These are phyloP conservation scores for Pecten maximus DNA, from an alignment of 2,888 invertebrate species.

Conservation along the genomic window DNA sequence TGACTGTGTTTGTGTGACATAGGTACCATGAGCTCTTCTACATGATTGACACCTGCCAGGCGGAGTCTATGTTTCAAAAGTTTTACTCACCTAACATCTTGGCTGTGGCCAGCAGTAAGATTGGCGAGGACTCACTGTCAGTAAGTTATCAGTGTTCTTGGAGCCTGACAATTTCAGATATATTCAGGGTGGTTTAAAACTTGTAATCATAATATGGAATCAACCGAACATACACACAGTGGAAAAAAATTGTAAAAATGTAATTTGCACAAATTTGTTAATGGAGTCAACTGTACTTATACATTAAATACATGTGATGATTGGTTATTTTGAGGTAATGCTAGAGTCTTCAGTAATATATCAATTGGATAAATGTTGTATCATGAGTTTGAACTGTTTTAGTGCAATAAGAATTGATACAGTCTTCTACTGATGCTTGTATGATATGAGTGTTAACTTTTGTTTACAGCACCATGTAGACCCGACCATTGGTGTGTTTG, in stretches of 20 bases:
- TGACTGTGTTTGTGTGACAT: slow-evolving; percentile 74
- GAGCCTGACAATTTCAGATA: no score
- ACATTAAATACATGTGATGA: no score
- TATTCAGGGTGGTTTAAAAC: no score
- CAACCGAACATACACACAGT: no score
- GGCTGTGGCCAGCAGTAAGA: slow-evolving; percentile 97
- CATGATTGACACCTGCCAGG: slow-evolving; percentile 99
- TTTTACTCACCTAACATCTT: slow-evolving; percentile 99
- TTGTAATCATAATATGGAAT: no score
- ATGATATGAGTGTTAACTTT: slow-evolving; percentile 47
- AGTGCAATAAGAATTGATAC: no score
- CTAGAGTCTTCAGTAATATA: no score
- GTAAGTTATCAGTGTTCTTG: slow-evolving; percentile 81
- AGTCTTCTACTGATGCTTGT: no score
- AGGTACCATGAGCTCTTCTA: slow-evolving; percentile 99
- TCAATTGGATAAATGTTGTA: no score
- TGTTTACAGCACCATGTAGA: slow-evolving; percentile 96
- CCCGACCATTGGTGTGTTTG: slow-evolving; percentile 98
- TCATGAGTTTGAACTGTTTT: no score
- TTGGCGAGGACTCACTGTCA: slow-evolving; percentile 98
- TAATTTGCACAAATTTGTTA: slow-evolving; percentile 2
- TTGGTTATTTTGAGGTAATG: no score
- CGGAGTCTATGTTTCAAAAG: slow-evolving; percentile 98
- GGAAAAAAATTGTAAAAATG: no score
- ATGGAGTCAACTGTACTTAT: neutral